Evolutionary conservation across 2,888 invertebrate species (phyloP), one percentile per base, ranked within the genome.

Genomic region (Calameuta filiformis): DNA sequence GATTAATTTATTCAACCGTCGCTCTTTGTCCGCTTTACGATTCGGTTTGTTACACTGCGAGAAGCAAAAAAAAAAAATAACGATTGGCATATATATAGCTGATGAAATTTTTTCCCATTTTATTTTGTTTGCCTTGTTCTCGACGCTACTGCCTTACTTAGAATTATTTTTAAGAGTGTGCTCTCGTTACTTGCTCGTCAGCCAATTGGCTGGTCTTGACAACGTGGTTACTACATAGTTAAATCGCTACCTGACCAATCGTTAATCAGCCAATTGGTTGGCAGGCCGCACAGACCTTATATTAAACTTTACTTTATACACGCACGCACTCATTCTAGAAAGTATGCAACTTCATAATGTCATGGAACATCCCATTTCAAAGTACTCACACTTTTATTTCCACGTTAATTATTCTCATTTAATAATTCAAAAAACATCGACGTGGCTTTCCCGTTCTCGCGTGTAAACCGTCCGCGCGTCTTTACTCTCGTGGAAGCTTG

Each of bases 341-440:
- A 79, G 78, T 81, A 79, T 82, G 79, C 81, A 84, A 86, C 85
- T 81, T 81, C 84, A 83, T 88, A 87, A 88, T 88, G 88, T 89
- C 89, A 89, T 89, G 89, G 86, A 89, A 89, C 86, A 86, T 87
- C 82, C 81, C 85, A 83, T 83, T 74, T 31, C 31, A 56, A 56
- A 56, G 23, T 56, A 56, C 23, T 56, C 56, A 23, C 23, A 12
- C 37, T 37, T 56, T 23, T 56, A 6, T 23, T 56, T 56, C 9
- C 56, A 56, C 23, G 56, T 56, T 23, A 56, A 23, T 23, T 56
- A 56, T 56, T 23, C 56, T 56, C 56, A 56, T 56, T 56, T 56
- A 56, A 56, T 56, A 56, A 56, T 56, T 56, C 56, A 75, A 69
- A 69, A 69, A 75, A 35, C 69, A 75, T 35, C 34, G 69, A 75